Conservation (phyloP, 1,140 invertebrate species). For the Heliconius himera region DNA sequence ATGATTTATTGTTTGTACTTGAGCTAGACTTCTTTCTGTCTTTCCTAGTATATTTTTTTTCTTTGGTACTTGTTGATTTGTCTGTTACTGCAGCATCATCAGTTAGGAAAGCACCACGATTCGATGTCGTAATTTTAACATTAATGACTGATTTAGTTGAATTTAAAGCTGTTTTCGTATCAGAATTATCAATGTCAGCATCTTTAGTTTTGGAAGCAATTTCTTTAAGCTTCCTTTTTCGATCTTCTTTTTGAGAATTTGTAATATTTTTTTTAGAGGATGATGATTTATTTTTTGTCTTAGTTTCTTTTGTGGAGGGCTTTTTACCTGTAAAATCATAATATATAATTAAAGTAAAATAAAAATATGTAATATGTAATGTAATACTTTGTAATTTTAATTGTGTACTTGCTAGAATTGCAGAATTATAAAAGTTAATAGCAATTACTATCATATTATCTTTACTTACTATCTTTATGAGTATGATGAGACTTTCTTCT, state of each 20-base stretch:
- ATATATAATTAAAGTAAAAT: no score
- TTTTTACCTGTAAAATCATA: slow-evolving; percentile 47
- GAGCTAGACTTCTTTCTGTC: slow-evolving; percentile 22
- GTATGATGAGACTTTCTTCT: slow-evolving; percentile 43
- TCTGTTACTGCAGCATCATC: slow-evolving; percentile 42
- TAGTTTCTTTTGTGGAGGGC: slow-evolving; percentile 37
- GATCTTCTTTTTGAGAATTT: slow-evolving; percentile 67
- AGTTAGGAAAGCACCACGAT: slow-evolving; percentile 64
- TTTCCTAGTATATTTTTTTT: slow-evolving; percentile 17
- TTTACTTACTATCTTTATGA: slow-evolving; percentile 47
- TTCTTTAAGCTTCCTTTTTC: slow-evolving; percentile 69
- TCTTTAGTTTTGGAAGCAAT: slow-evolving; percentile 67
- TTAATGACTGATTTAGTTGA: slow-evolving; percentile 48
- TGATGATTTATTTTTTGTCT: slow-evolving; percentile 42
- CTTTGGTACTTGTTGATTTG: slow-evolving; percentile 46
- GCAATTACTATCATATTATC: not conserved
- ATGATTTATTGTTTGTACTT: slow-evolving; percentile 25
- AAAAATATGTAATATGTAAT: no score
- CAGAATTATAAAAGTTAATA: no score
- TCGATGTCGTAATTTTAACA: slow-evolving; percentile 62
- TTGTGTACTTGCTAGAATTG: no score
- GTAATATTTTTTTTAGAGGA: slow-evolving; percentile 52
- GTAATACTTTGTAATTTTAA: no score
- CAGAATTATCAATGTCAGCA: slow-evolving; percentile 24
- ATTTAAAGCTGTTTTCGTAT: slow-evolving; percentile 36